phyloP scores from a whole-genome alignment of 2,113 vertebrate species.

The Gasterosteus aculeatus region DNA sequence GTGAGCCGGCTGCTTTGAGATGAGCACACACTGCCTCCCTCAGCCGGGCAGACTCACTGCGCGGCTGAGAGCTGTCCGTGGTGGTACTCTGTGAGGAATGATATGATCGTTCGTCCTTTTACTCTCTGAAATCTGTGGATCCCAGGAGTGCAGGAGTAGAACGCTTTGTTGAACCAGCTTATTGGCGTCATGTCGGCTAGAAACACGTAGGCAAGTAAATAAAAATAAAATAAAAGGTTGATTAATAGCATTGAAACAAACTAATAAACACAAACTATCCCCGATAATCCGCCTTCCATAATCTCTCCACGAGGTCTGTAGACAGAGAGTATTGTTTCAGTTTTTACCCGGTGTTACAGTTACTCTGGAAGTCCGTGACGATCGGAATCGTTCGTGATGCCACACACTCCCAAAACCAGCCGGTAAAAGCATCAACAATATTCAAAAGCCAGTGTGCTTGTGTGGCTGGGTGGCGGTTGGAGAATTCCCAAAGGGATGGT shows the following conservation, averaged over 20 bases:
- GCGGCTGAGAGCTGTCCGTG: slow-evolving; percentile 65
- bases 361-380: slow-evolving; percentile 41
- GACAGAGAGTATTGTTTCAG: slow-evolving; percentile 57
- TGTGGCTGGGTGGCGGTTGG: slow-evolving; percentile 43
- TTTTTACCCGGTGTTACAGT: slow-evolving; percentile 46
- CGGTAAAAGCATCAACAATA: slow-evolving; percentile 56
- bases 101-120: slow-evolving; percentile 31
- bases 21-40: slow-evolving; percentile 64
- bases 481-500: slow-evolving; percentile 51
- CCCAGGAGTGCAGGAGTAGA: slow-evolving; percentile 43
- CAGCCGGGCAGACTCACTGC: slow-evolving; percentile 59
- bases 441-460: slow-evolving; percentile 37
- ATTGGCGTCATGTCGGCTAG: slow-evolving; percentile 55
- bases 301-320: slow-evolving; percentile 63
- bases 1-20: slow-evolving; percentile 11
- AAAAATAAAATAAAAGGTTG: slow-evolving; percentile 61
- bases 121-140: slow-evolving; percentile 42
- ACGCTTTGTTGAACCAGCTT: slow-evolving; percentile 48
- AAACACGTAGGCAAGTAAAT: slow-evolving; percentile 59
- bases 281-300: slow-evolving; percentile 45
- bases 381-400: slow-evolving; percentile 31
- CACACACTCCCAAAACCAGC: slow-evolving; percentile 45
- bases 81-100: slow-evolving; percentile 42
- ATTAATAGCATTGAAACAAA: slow-evolving; percentile 63
- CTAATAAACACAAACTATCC: slow-evolving; percentile 68